These are phyloP conservation scores for Caenorhabditis sp. DNA, from an alignment of 2,888 invertebrate genomes.

Conservation along the genomic window DNA sequence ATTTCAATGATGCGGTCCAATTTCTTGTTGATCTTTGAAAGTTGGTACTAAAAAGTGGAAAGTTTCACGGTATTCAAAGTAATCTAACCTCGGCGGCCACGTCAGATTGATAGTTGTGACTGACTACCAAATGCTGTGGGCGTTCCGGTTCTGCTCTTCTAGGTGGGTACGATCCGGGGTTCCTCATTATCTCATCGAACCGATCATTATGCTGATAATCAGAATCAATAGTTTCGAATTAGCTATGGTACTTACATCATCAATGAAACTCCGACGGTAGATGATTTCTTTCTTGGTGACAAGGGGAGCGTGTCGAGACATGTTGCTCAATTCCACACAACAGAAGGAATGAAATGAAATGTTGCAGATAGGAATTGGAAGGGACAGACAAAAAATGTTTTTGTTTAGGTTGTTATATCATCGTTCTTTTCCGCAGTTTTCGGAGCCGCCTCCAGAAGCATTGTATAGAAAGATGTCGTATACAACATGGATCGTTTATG, in stretches of 20 bases:
- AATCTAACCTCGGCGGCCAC: constrained; percentile 22
- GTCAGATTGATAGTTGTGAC: constrained; percentile 41
- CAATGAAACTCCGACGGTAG: constrained; percentile 56
- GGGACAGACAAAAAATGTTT: constrained; percentile 20
- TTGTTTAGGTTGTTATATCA: constrained; percentile 6
- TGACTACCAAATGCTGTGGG: constrained; percentile 15
- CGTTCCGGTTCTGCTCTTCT: constrained; percentile 31
- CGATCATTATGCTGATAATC: constrained; percentile 51
- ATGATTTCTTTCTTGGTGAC: constrained; percentile 60
- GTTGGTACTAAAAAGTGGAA: constrained; percentile 32
- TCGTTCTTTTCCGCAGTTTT: constrained; percentile 8
- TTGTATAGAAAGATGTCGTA: constrained; percentile 30
- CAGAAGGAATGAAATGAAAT: constrained; percentile 37
- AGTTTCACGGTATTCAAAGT: background rate
- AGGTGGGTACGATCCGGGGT: constrained; percentile 11
- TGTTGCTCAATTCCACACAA: constrained; percentile 1
- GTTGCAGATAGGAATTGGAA: constrained; percentile 6
- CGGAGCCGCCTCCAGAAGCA: constrained; percentile 9
- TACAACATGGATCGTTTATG: constrained; percentile 48
- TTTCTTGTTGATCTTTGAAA: constrained; percentile 56
- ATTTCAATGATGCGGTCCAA: constrained; percentile 48
- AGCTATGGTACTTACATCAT: constrained; percentile 32
- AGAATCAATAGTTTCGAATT: background rate
- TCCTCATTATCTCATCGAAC: constrained; percentile 45
- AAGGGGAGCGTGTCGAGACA: constrained; percentile 54